Evolutionary conservation across 2,797 vertebrate genomes (phyloP), one percentile per base, ranked within the genome.

Genomic region (Balearica regulorum): DNA sequence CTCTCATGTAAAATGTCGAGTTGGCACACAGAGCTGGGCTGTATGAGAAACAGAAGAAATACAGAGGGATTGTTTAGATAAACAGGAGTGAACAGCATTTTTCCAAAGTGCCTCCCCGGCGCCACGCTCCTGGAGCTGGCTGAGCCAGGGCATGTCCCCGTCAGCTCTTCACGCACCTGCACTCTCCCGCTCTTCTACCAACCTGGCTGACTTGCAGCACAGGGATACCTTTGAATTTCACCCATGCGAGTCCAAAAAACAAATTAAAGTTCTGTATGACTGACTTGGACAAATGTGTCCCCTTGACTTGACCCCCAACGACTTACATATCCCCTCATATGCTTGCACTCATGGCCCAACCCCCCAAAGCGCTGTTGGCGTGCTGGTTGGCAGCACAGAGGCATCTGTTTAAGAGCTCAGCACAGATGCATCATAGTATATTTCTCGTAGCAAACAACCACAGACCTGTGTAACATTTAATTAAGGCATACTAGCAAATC

Each of bases 141-240:
- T 78, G 81, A 58, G 60, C 29, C 49, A 51, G 18, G 35, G 48
- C 33, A 53, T 19, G 8, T 48, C 48, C 39, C 78, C 13, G 4
- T 33, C 61, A 58, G 53, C 26, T n/a, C 39, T 71, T 92, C 62
- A 43, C 0, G 1, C 48, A 28, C 54, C 84, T 69, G 53, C 3
- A 0, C 33, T 58, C 71, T 79, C n/a, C 57, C 15, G 22, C 22
- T 87, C 25, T 64, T 55, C 49, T 61, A 4, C 35, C 61, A 55
- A 5, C 5, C 33, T 49, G 44, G 44, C 13, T 24, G 33, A 54
- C 0, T 0, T 11, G 41, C 31, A 65, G 41, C 2, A 3, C 28
- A 58, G 66, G 14, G 46, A n/a, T 0, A 4, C 37, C 31, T 87
- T 85, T 69, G 68, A 41, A 68, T 76, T 71, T 85, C 75, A 79